Percentiles rank a stretch among this genome's conserved stretches.
Conservation (phyloP, 2,888 invertebrate species). For the Eilema caniola region DNA sequence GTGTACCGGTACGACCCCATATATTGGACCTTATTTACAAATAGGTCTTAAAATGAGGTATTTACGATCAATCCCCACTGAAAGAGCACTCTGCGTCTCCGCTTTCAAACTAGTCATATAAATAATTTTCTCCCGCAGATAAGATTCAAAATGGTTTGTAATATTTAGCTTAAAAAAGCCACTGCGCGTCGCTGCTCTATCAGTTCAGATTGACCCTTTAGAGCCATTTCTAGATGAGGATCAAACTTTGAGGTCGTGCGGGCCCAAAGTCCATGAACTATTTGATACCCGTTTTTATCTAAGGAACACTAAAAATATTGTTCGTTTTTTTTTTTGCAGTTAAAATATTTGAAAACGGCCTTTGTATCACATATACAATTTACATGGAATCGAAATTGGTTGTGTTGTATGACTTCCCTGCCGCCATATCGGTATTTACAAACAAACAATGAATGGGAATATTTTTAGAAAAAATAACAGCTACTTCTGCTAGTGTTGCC, state of each 20-base stretch:
- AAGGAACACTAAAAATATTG: slow-evolving; percentile 43
- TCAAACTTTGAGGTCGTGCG: background rate
- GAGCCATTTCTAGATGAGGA: too few species aligned
- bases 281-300: background rate
- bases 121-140: too few species aligned
- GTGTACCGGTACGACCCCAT: too few species aligned
- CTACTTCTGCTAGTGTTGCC: slow-evolving; percentile 39
- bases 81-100: too few species aligned
- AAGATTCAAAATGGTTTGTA: too few species aligned
- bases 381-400: slow-evolving; percentile 35
- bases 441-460: slow-evolving; percentile 34
- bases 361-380: slow-evolving; percentile 34
- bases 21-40: too few species aligned
- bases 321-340: slow-evolving; percentile 23
- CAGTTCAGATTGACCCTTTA: too few species aligned
- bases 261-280: background rate
- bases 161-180: too few species aligned
- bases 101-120: too few species aligned
- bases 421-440: slow-evolving; percentile 45
- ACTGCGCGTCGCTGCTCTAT: too few species aligned
- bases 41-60: too few species aligned
- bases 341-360: slow-evolving; percentile 39
- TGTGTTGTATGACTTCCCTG: slow-evolving; percentile 27
- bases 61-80: too few species aligned
- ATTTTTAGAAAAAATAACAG: slow-evolving; percentile 54